Base-by-base conservation (phyloP, 2,888 invertebrate genomes). In the Cordilura impudica region DNA sequence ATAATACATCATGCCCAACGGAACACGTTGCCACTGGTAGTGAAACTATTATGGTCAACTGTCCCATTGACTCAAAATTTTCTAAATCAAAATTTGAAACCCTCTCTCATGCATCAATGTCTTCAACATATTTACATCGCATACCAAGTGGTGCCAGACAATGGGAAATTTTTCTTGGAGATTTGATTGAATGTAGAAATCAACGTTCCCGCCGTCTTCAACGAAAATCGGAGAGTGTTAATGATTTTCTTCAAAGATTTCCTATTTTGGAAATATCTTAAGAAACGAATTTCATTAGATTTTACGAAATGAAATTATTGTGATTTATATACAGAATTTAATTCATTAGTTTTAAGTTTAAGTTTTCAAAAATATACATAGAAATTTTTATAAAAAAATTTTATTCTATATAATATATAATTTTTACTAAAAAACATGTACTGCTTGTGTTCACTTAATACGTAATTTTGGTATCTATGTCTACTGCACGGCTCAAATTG, bases 211-310 rank as follows among this genome's bases (percentile, higher is more conserved):
- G 10, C 0, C 65, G 51, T n/a, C 12, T 12, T 0, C 1, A 31
- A 31, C 10, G 5, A 5, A 21, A 31, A 14, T n/a, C 6, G 16
- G 72, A 72, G 45, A 56, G 14, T 49, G 21, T 73, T n/a, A 26
- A 19, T 19, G 72, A 56, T 2, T 73, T 73, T 39, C 14, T 73
- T 5, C 10, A 39, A 3, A 31, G 72, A 47, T 73, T 73, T 58
- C 56, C 56, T 1, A 31, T 56, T 10, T 56, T 8, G 10, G 45
- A 47, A 47, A 35, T 18, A 0, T 51, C 29, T 18, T 53, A 43
- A 26, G 26, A 35, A 35, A 4, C 6, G 8, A 29, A 5, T 29
- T 29, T 5, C 29, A 4, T 1, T 12, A 35, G 35, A 12, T 35
- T 29, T 35, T 3, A 35, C 35, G 12, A 35, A 35, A 35, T 35